phyloP scores from a whole-genome alignment of 2,797 vertebrate species.

The Pogonophryne albipinna region DNA sequence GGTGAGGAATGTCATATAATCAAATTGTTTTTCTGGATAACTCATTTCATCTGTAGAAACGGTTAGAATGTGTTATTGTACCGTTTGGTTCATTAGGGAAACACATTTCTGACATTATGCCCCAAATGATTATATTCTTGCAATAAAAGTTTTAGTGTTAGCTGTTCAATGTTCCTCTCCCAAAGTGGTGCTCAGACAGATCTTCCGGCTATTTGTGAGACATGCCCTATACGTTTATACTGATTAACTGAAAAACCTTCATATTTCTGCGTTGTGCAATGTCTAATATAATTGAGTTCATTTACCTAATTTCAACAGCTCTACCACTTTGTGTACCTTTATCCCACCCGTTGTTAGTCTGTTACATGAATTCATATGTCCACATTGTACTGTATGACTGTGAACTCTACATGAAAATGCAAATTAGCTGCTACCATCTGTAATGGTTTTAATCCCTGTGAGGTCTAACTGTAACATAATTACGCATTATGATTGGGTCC shows the following conservation, averaged over 20 bases:
- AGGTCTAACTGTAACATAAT: conserved; percentile 7
- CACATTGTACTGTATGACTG: not conserved
- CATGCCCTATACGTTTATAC: not conserved
- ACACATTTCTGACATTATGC: not conserved
- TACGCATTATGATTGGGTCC: conserved; percentile 7
- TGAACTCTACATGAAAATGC: conserved; percentile 19
- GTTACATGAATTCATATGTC: conserved; percentile 3
- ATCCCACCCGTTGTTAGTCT: not conserved
- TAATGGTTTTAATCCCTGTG: conserved; percentile 24
- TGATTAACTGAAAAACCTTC: not conserved
- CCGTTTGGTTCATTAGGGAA: not conserved
- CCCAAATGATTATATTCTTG: not conserved
- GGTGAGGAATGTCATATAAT: not conserved
- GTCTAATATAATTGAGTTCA: not conserved
- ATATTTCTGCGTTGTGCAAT: not conserved
- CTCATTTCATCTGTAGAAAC: not conserved
- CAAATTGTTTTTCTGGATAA: not conserved
- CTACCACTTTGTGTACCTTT: not conserved
- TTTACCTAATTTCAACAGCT: not conserved
- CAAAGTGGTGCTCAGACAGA: not conserved
- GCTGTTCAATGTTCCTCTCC: not conserved
- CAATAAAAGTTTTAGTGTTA: not conserved
- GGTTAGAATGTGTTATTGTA: not conserved
- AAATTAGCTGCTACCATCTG: conserved; percentile 22
- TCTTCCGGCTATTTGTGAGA: not conserved